Evolutionary conservation across 2,888 invertebrate genomes (phyloP), one percentile per base, ranked within the genome.

Genomic region (Torymus tubicola): DNA sequence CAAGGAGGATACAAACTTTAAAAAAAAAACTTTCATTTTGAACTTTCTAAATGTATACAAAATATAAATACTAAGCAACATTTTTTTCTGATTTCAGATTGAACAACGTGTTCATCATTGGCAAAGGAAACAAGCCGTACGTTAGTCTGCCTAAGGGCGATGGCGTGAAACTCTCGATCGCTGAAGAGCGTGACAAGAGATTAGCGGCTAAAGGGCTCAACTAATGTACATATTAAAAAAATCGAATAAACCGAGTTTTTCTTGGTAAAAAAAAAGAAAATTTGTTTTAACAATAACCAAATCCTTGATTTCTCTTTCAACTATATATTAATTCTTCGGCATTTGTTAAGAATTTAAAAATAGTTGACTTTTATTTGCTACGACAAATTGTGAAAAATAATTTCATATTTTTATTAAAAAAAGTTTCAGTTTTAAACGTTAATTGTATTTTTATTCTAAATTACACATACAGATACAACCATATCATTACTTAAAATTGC

Each of bases 71-170:
- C 24, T 24, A 24, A 24, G 24, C 24, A 24, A 24, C 24, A 24
- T n/a, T 68, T 60, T 72, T 69, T 11, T 82, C 24, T 24, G 24
- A 24, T 91, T 92, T 83, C 92, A 97, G 99, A 92, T 94, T 99
- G 93, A 95, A 96, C 92, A 99, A 99, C 92, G 98, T 99, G 87
- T 99, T 99, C 93, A 96, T 99, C 90, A 99, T 99, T 93, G 99
- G 99, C 89, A 99, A 98, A 92, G 98, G 98, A 89, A 96, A 95
- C 89, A 99, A 99, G 93, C 96, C 99, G 73, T 99, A 98, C 94
- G 96, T 99, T 88, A 99, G 99, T 83, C 94, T 99, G 90, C 99
- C 99, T 86, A 95, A 96, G 92, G 98, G 98, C 91, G 98, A 98
- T 93, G 99, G 99, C 91, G 96, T 99, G 88, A 98, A 98, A 87